Percentiles rank a stretch among this genome's conserved stretches.
Conservation (phyloP, 2,888 invertebrate species). For the Tipula unca region DNA sequence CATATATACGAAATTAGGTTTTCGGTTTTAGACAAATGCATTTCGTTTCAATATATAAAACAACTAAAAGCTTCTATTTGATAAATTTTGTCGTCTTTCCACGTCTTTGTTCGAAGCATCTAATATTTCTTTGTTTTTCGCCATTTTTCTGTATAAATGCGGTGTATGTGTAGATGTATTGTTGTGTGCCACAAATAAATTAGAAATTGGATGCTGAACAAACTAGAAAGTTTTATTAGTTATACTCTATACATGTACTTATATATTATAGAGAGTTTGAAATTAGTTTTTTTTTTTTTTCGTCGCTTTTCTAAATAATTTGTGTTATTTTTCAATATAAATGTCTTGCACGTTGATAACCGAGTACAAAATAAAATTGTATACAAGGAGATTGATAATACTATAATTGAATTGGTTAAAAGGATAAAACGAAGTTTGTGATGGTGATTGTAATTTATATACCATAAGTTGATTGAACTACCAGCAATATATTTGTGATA, state of each 20-base stretch:
- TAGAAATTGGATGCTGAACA: constrained; percentile 1
- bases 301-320: neutral
- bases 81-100: neutral
- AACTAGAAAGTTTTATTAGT: neutral
- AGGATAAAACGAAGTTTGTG: neutral
- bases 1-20: neutral
- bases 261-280: neutral
- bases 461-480: neutral
- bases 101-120: neutral
- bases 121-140: neutral
- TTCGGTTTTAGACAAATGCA: neutral
- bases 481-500: too few relatives aligned
- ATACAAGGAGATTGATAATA: neutral
- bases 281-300: neutral
- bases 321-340: neutral
- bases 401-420: neutral
- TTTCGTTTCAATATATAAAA: neutral
- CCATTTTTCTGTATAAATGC: neutral
- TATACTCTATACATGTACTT: neutral
- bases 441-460: neutral
- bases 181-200: neutral
- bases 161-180: neutral
- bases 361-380: neutral
- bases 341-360: neutral
- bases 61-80: neutral